These are phyloP conservation scores for Lasioglossum albipes DNA, from an alignment of 1,140 invertebrate species.

Conservation along the genomic window DNA sequence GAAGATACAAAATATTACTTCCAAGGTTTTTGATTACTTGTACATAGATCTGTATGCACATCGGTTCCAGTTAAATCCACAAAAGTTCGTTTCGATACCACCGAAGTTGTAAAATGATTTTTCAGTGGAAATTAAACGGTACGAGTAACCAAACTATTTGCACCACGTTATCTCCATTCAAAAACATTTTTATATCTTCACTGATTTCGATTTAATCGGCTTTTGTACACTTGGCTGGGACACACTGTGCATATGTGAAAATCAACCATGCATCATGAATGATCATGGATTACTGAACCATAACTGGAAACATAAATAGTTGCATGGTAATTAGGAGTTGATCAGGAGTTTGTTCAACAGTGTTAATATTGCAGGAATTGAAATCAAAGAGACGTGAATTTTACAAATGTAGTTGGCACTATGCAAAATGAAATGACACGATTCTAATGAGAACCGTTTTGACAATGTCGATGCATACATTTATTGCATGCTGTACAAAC, in stretches of 20 bases:
- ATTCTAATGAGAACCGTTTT: constrained; percentile 61
- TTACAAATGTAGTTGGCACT: constrained; percentile 53
- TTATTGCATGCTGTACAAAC: constrained; percentile 62
- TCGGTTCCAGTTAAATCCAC: too few species aligned
- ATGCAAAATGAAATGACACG: constrained; percentile 54
- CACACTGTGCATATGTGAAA: constrained; percentile 35
- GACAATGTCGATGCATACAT: constrained; percentile 54
- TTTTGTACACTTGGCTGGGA: too few species aligned
- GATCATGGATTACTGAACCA: constrained; percentile 51
- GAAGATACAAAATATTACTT: constrained; percentile 49
- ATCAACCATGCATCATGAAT: constrained; percentile 66
- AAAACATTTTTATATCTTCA: too few species aligned
- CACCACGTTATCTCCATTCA: too few species aligned
- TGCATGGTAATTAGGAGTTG: constrained; percentile 36
- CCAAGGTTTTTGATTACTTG: constrained; percentile 50
- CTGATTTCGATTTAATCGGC: too few species aligned
- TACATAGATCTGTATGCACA: constrained; percentile 33
- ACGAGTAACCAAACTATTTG: too few species aligned
- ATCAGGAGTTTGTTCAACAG: constrained; percentile 37
- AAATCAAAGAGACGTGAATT: constrained; percentile 52
- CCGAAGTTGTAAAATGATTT: too few species aligned
- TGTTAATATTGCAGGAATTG: constrained; percentile 47
- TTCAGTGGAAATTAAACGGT: too few species aligned
- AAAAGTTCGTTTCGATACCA: too few species aligned
- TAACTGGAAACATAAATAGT: constrained; percentile 44